phyloP scores from a whole-genome alignment of 2,113 vertebrate species.

The Progne subis region DNA sequence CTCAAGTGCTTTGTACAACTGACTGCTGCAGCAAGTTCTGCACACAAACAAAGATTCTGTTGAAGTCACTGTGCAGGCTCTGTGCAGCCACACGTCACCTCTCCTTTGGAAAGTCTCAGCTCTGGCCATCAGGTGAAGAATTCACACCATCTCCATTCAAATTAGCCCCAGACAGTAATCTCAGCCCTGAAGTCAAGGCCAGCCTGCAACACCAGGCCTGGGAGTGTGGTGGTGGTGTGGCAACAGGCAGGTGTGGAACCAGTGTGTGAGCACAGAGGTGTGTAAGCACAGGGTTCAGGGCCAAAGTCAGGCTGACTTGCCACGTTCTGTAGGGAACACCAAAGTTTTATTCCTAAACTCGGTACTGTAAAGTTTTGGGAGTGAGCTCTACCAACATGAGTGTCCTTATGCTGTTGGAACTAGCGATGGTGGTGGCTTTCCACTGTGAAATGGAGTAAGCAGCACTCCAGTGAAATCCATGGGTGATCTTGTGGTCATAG shows the following conservation, averaged over 20 bases:
- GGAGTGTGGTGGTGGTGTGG: not conserved
- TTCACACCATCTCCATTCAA: not conserved
- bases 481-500: not conserved
- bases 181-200: not conserved
- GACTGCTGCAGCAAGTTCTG: not conserved
- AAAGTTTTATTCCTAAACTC: not conserved
- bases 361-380: not conserved
- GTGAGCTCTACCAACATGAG: not conserved
- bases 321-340: not conserved
- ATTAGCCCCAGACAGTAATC: not conserved
- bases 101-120: not conserved
- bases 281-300: not conserved
- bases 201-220: not conserved
- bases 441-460: not conserved
- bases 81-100: not conserved
- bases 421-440: not conserved
- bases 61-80: not conserved
- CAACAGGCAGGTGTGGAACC: rapidly evolving
- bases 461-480: not conserved
- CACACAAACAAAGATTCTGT: not conserved
- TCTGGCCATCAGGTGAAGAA: not conserved
- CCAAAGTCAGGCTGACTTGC: not conserved
- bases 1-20: not conserved
- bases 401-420: not conserved
- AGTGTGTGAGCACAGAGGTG: not conserved